These are phyloP conservation scores for Isaurus tuberculatus DNA, from an alignment of 92 coral and sea anemone genomes.

Conservation along the genomic window DNA sequence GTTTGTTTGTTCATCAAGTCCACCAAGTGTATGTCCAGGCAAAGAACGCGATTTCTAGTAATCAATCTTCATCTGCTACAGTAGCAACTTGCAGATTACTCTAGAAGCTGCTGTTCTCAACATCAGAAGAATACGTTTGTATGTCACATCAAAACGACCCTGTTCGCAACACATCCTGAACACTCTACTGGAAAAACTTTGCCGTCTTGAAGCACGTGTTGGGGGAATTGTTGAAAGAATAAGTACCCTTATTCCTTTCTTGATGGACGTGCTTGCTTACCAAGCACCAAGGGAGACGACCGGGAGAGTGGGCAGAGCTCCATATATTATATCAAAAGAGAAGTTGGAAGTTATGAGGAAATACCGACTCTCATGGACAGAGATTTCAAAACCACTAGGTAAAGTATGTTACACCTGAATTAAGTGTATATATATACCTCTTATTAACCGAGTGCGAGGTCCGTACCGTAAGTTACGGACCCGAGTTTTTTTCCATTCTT, in stretches of 20 bases:
- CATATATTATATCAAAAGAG: not conserved
- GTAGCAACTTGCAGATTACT: not conserved
- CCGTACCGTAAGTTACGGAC: too few species aligned
- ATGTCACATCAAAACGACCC: not conserved
- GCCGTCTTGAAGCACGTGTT: constrained; percentile 13
- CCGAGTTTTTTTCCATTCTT: too few species aligned
- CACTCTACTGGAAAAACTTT: not conserved
- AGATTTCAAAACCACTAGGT: constrained; percentile 35
- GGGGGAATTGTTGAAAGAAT: constrained; percentile 35
- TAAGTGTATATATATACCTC: too few species aligned
- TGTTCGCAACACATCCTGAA: constrained; percentile 14
- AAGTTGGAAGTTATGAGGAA: not conserved
- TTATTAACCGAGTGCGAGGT: too few species aligned
- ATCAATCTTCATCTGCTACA: not conserved
- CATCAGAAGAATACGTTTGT: constrained; percentile 24
- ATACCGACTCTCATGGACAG: constrained; percentile 31
- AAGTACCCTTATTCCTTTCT: not conserved
- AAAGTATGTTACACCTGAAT: not conserved
- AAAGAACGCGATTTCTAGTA: constrained; percentile 1
- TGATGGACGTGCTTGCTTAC: constrained; percentile 17
- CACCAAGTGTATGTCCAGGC: constrained; percentile 28
- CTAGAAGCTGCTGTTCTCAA: constrained; percentile 20
- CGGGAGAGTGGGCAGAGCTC: constrained; percentile 13
- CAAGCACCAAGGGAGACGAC: constrained; percentile 37
- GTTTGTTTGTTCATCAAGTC: not conserved